Evolutionary conservation across 2,888 invertebrate genomes (phyloP), one percentile per base, ranked within the genome.

Genomic region (Ochlodes sylvanus): DNA sequence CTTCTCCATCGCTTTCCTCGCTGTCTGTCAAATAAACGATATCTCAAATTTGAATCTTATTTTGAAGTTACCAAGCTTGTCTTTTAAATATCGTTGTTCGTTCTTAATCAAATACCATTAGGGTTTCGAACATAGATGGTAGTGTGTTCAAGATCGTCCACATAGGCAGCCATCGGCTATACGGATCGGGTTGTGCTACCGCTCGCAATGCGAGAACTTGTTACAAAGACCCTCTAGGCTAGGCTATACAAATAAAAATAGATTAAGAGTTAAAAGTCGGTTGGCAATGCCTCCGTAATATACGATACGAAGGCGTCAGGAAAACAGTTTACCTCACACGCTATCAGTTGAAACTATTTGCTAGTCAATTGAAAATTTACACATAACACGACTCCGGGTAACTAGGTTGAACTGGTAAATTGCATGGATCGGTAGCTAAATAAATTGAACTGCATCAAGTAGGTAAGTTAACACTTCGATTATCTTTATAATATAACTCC

Each of bases 1-100:
- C 98, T 84, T 99, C 99, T 69, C 97, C 97, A 81, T 98, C 98
- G 80, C 98, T 98, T 83, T 98, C 98, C 85, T 98, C 98, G 82
- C 97, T 97, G 78, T 98, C 98, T 98, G 88, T 38, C 50, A 54
- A 54, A 62, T 12, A 50, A 38, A 17, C 15, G n/a, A 0, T 19
- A 34, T 42, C 5, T 9, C 5, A 7, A 44, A 38, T n/a, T n/a
- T n/a, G 2, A 19, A n/a, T 15, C 10, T 47, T n/a, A 41, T 41
- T 27, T 21, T 32, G 44, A 7, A 15, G 38, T 12, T 7, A 19
- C 1, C 0, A 9, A 38, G n/a, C 5, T 38, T 57, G 27, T 6
- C 42, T 58, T 66, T 56, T 47, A 7, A 47, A 4, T 15, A 7
- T 9, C 14, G 0, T 47, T 4, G 0, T 9, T 17, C 17, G 14